Conservation (phyloP, 2,797 vertebrate species). For the Synanceia verrucosa region DNA sequence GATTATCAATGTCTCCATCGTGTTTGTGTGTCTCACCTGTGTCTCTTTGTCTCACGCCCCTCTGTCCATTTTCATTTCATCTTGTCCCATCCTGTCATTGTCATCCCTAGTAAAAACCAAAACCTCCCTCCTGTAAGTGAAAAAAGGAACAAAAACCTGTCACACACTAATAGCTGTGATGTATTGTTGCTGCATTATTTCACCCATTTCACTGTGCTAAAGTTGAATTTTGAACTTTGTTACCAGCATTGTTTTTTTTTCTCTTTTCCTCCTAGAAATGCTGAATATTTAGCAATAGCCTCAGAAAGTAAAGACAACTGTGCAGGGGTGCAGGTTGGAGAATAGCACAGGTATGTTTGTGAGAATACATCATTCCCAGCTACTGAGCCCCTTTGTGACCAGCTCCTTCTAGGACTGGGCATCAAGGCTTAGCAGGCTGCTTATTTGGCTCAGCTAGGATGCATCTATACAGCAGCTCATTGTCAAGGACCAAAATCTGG, state of each 20-base stretch:
- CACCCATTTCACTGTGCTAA: not conserved
- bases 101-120: constrained; percentile 68
- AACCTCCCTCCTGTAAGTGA: constrained; percentile 70
- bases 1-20: constrained; percentile 22
- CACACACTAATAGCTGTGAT: constrained; percentile 16
- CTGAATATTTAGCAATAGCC: constrained; percentile 93
- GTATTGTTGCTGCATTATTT: constrained; percentile 24
- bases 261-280: constrained; percentile 71
- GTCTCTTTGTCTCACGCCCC: constrained; percentile 48
- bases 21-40: constrained; percentile 58
- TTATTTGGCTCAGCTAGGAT: too few species aligned
- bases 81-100: constrained; percentile 45
- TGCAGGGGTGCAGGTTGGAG: constrained; percentile 90
- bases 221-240: rapidly evolving
- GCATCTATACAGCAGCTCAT: too few species aligned
- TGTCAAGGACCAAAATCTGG: too few species aligned
- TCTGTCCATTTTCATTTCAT: constrained; percentile 40
- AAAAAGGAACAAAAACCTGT: constrained; percentile 16
- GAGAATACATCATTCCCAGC: not conserved
- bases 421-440: not conserved
- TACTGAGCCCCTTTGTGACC: not conserved
- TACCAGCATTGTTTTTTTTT: not conserved
- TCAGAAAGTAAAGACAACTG: constrained; percentile 95
- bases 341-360: constrained; percentile 83
- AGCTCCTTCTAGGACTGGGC: not conserved